Percentiles rank a stretch among this genome's conserved stretches.
phyloP scores from a whole-genome alignment of 2,888 invertebrate species.

The Tenthredo distinguenda region DNA sequence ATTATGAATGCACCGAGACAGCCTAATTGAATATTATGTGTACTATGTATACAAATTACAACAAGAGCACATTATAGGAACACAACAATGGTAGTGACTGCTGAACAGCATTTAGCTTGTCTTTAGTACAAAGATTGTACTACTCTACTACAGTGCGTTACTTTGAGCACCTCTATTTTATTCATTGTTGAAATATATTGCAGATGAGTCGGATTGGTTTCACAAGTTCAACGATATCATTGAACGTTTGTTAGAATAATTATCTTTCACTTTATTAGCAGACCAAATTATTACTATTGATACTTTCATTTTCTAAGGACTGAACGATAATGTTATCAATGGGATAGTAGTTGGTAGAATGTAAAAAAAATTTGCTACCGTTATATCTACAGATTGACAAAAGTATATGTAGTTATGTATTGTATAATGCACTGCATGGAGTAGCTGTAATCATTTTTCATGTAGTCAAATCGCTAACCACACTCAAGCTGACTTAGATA shows the following conservation, averaged over 20 bases:
- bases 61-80: constrained; percentile 49
- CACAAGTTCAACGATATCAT: background rate
- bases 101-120: constrained; percentile 22
- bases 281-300: constrained; percentile 20
- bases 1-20: constrained; percentile 49
- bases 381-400: constrained; percentile 2
- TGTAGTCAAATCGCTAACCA: constrained; percentile 26
- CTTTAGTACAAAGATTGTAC: constrained; percentile 30
- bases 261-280: background rate
- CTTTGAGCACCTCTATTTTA: constrained; percentile 23
- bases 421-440: constrained; percentile 32
- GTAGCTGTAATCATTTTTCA: constrained; percentile 10
- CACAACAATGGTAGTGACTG: constrained; percentile 49
- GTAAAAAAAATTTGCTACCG: background rate
- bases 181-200: constrained; percentile 38
- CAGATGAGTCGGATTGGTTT: background rate
- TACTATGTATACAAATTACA: constrained; percentile 45
- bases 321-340: background rate
- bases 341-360: background rate
- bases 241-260: background rate
- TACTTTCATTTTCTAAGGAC: background rate
- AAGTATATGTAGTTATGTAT: background rate
- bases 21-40: constrained; percentile 46
- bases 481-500: constrained; percentile 32
- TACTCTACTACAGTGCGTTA: constrained; percentile 40